phyloP scores from a whole-genome alignment of 2,113 vertebrate species.

The Psilopogon haemacephalus region DNA sequence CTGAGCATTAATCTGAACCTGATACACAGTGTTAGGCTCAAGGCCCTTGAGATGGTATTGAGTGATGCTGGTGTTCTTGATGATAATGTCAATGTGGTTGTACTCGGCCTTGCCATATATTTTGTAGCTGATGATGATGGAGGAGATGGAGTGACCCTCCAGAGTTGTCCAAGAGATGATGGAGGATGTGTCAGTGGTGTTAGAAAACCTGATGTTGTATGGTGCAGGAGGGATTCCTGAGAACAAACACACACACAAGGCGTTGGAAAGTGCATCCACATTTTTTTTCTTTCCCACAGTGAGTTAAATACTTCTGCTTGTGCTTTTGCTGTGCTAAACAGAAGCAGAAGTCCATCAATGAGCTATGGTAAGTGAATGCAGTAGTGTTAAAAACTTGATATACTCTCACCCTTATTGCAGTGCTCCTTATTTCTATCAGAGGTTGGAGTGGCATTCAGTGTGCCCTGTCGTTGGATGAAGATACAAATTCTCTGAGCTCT shows the following conservation, averaged over 20 bases:
- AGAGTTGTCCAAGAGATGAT: constrained; percentile 80
- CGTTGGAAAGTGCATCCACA: not conserved
- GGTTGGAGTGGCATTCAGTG: not conserved
- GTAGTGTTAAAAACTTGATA: not conserved
- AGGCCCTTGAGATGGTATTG: constrained; percentile 85
- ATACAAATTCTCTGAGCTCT: not conserved
- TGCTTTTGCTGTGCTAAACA: not conserved
- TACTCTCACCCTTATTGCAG: not conserved
- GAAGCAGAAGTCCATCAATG: not conserved
- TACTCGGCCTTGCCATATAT: constrained; percentile 76
- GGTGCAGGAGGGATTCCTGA: constrained; percentile 83
- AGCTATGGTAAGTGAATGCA: not conserved
- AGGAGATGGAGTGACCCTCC: constrained; percentile 85
- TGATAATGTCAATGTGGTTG: constrained; percentile 82
- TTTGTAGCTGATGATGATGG: constrained; percentile 83
- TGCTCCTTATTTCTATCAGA: not conserved
- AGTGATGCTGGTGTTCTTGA: constrained; percentile 76
- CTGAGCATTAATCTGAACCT: constrained; percentile 82
- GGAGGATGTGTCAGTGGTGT: constrained; percentile 84
- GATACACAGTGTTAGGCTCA: constrained; percentile 78
- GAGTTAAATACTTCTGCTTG: not conserved
- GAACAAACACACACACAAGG: constrained; percentile 27
- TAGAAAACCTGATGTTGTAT: constrained; percentile 79
- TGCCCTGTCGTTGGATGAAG: not conserved
- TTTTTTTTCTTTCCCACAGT: not conserved